These are phyloP conservation scores for Stomatorhinus ivindoensis DNA, from an alignment of 2,113 vertebrate genomes.

Conservation along the genomic window DNA sequence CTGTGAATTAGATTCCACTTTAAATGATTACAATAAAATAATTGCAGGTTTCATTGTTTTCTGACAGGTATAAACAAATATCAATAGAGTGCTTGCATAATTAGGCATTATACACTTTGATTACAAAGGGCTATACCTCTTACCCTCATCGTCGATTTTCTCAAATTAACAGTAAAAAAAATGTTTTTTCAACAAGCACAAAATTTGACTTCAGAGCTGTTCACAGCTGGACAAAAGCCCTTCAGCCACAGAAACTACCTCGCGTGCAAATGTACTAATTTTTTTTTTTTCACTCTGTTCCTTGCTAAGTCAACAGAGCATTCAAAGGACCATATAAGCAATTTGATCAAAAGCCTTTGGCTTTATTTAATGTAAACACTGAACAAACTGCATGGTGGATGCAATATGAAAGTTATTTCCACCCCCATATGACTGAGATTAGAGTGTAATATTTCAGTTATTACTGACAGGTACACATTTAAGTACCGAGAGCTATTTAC, in stretches of 20 bases:
- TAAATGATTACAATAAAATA: neutral
- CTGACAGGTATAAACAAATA: neutral
- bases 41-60: neutral
- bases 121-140: neutral
- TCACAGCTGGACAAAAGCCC: neutral
- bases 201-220: neutral
- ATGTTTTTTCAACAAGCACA: neutral
- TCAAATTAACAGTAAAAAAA: neutral
- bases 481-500: neutral
- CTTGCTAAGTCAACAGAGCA: neutral
- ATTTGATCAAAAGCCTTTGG: neutral
- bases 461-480: neutral
- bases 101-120: neutral
- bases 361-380: neutral
- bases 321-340: neutral
- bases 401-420: neutral
- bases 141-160: neutral
- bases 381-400: neutral
- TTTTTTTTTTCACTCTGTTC: conserved; percentile 9
- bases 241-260: neutral
- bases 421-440: neutral
- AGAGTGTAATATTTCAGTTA: neutral
- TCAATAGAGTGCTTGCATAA: neutral
- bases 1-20: neutral
- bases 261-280: neutral